Percentiles rank a stretch among this genome's conserved stretches.
Evolutionary conservation across 2,113 vertebrate genomes (phyloP).

Genomic region (Cephalopholis sonnerati): DNA sequence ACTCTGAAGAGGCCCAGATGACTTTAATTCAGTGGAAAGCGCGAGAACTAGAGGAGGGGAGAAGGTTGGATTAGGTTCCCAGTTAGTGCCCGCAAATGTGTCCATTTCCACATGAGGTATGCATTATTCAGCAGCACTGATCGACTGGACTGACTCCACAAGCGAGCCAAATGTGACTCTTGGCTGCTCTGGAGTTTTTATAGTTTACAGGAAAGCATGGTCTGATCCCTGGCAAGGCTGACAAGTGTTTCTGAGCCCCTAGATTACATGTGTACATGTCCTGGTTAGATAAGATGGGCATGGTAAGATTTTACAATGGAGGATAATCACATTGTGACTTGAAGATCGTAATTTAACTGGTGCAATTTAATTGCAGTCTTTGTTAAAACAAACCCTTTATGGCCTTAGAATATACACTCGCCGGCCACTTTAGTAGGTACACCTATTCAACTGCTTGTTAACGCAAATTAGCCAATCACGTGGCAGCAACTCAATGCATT

Average conservation of each 20-base stretch:
- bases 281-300: conserved; percentile 6
- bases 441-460: no score
- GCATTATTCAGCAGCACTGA: conserved; percentile 66
- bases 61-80: conserved; percentile 47
- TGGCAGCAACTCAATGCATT: no score
- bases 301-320: neutral
- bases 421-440: no score
- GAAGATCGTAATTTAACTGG: neutral
- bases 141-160: conserved; percentile 42
- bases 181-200: conserved; percentile 27
- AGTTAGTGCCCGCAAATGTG: conserved; percentile 53
- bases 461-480: no score
- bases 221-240: conserved; percentile 25
- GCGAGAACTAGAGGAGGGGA: conserved; percentile 51
- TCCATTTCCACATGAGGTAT: conserved; percentile 47
- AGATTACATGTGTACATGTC: neutral
- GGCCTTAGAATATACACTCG: neutral
- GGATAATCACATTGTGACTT: neutral
- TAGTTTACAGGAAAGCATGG: conserved; percentile 23
- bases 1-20: conserved; percentile 54
- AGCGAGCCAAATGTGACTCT: conserved; percentile 38
- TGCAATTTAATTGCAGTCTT: neutral
- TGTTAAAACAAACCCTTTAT: neutral
- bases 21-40: conserved; percentile 64
- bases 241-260: conserved; percentile 1